Evolutionary conservation across 2,888 invertebrate species (phyloP), one percentile per base, ranked within the genome.

Genomic region (Heliconius ethilla): DNA sequence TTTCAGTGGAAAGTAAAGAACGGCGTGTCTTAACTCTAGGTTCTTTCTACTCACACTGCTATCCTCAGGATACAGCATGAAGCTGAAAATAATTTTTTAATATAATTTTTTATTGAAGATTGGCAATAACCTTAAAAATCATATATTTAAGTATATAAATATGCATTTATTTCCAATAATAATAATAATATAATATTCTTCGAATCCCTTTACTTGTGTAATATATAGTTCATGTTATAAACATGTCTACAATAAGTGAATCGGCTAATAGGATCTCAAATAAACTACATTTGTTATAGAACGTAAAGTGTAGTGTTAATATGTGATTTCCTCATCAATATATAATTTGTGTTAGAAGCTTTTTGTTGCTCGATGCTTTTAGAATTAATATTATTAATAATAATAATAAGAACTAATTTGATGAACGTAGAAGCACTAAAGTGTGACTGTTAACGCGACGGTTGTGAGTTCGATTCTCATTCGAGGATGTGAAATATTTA

Each of bases 201-300:
- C 13, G 70, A 76, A 74, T 74, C 33, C 37, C 10, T 75, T 67
- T 37, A 67, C 67, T 67, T 40, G 51, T 63, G 55, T 27, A 72
- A 62, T 11, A 40, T 67, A 40, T 67, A 67, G 51, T 72, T 67
- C 70, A 65, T 51, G 70, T 69, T 70, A 63, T 76, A 78, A 80
- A 80, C 72, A 78, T 77, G 79, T 79, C 77, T 59, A 76, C 75
- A 76, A 78, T 78, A 80, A 79, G 73, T 70, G 65, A 75, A 82
- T 82, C 81, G 70, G 62, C 70, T 81, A 82, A 81, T 82, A 77
- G 55, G 77, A 82, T 81, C 81, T 76, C 33, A 22, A 70, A 70
- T 70, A 70, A 37, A 79, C 75, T 75, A 73, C 76, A 66, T 74
- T 70, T 80, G 75, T 74, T 80, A 80, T 70, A 78, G 75, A 40